Percentiles rank a stretch among this genome's conserved stretches.
Conservation (phyloP, 2,888 invertebrate species). For the Lacanobia wlatinum region DNA sequence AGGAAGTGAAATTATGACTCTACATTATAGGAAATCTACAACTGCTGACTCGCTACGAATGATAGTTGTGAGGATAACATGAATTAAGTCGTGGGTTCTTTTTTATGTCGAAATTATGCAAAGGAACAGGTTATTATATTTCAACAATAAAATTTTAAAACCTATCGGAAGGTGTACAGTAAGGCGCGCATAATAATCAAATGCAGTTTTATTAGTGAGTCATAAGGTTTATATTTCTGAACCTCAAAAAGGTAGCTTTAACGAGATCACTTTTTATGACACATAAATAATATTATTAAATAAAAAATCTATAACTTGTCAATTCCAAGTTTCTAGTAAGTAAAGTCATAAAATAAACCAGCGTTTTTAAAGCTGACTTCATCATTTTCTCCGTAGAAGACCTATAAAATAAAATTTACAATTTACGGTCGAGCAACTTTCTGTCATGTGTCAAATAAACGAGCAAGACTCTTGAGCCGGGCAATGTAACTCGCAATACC, state of each 20-base stretch:
- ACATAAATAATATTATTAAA: conserved; percentile 5
- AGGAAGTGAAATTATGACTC: not conserved
- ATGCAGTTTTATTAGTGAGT: conserved; percentile 7
- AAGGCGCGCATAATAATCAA: conserved; percentile 3
- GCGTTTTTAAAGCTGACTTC: conserved; percentile 3
- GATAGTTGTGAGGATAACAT: not conserved
- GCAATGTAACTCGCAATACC: conserved; percentile 19
- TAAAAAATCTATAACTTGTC: not conserved
- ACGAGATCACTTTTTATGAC: not conserved
- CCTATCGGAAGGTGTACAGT: conserved; percentile 22
- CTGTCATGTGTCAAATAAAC: conserved; percentile 28
- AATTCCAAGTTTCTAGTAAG: conserved; percentile 5
- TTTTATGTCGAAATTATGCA: conserved; percentile 16
- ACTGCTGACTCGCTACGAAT: not conserved
- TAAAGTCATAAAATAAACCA: not conserved
- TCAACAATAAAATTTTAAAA: conserved; percentile 38
- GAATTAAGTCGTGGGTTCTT: not conserved
- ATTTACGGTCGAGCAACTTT: conserved; percentile 6
- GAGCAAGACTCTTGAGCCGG: conserved; percentile 3
- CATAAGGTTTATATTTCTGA: conserved; percentile 11
- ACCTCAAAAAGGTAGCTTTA: not conserved
- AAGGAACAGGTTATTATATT: conserved; percentile 25
- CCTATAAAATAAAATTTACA: conserved; percentile 11
- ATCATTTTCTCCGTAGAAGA: conserved; percentile 12
- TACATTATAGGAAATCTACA: too few relatives aligned